Evolutionary conservation across 2,888 invertebrate genomes (phyloP).

Genomic region (Drosophila formosana): DNA sequence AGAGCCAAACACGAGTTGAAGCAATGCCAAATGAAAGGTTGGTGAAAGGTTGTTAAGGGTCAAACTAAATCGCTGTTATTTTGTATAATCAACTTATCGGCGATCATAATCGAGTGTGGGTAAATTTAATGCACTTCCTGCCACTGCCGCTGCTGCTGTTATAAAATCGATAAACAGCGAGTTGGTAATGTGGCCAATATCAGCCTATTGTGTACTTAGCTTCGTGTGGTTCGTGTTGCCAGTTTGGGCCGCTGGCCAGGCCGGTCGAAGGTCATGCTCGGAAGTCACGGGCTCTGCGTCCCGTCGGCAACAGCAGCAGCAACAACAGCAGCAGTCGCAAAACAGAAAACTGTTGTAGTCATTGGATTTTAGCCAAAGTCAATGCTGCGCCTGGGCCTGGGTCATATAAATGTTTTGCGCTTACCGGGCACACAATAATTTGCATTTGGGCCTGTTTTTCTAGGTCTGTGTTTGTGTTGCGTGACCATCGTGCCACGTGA

Average conservation of each 20-base stretch:
- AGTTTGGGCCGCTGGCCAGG: constrained; percentile 25
- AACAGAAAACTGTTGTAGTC: constrained; percentile 33
- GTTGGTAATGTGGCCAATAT: constrained; percentile 23
- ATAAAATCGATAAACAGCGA: constrained; percentile 49
- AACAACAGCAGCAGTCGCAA: too few relatives aligned
- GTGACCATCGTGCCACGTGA: constrained; percentile 55
- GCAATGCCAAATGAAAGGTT: constrained; percentile 3
- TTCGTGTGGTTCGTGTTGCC: constrained; percentile 28
- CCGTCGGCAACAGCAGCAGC: constrained; percentile 1
- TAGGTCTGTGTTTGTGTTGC: constrained; percentile 35
- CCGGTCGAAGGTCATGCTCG: constrained; percentile 50
- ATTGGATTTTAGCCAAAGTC: constrained; percentile 58
- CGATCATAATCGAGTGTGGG: constrained; percentile 34
- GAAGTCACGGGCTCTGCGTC: constrained; percentile 27
- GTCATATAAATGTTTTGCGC: constrained; percentile 33
- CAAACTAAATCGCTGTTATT: constrained; percentile 12
- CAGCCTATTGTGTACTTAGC: constrained; percentile 18
- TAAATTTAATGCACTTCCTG: constrained; percentile 44
- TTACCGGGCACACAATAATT: constrained; percentile 41
- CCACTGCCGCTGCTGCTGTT: neutral
- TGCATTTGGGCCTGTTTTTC: constrained; percentile 36
- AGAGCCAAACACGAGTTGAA: neutral
- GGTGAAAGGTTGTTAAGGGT: constrained; percentile 6
- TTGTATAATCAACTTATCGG: constrained; percentile 37
- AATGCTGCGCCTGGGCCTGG: constrained; percentile 46